phyloP scores from a whole-genome alignment of 2,113 vertebrate genomes.

The Pontoporia blainvillei region DNA sequence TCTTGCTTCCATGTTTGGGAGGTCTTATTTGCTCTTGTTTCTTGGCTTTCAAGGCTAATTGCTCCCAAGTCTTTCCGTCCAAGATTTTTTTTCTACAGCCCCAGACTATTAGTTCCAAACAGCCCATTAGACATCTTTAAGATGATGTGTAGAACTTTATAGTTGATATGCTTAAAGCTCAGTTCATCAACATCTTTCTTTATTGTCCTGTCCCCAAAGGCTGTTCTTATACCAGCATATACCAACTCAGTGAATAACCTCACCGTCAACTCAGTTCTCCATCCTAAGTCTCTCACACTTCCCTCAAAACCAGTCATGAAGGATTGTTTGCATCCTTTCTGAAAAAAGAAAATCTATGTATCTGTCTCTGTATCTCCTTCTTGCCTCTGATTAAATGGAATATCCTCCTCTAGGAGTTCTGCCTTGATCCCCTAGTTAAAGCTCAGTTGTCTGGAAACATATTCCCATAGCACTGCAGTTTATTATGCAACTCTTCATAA shows the following conservation, averaged over 20 bases:
- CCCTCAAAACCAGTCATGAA: background rate
- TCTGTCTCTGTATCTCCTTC: background rate
- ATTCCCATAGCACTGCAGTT: background rate
- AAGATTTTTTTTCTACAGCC: background rate
- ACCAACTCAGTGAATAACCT: background rate
- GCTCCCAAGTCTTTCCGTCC: background rate
- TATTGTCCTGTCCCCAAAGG: background rate
- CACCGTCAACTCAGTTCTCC: background rate
- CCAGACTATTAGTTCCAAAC: background rate
- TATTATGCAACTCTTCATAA: background rate
- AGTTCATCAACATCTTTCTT: background rate
- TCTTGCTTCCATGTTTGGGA: background rate
- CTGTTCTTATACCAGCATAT: background rate
- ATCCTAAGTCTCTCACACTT: background rate
- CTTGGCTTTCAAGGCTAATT: background rate
- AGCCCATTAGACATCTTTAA: background rate
- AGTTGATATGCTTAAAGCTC: background rate
- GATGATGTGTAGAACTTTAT: background rate
- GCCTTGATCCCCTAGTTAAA: background rate
- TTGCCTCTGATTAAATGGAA: background rate
- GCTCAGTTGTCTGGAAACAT: background rate
- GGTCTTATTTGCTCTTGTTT: background rate
- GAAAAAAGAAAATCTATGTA: background rate
- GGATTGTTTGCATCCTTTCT: background rate
- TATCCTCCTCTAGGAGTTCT: background rate